Evolutionary conservation across 1,140 invertebrate genomes (phyloP).

Genomic region (Aleiodes sp.): DNA sequence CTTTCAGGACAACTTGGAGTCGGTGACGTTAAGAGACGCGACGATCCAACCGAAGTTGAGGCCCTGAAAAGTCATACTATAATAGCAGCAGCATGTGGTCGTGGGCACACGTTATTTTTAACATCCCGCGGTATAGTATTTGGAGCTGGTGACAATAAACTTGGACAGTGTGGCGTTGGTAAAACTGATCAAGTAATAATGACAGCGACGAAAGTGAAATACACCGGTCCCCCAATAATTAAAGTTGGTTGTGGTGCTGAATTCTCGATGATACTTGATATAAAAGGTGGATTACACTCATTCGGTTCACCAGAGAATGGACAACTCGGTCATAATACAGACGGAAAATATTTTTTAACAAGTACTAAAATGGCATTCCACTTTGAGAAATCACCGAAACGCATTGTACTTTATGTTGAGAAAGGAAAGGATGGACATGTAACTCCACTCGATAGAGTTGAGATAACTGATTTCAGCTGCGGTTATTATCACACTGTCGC

Average conservation of each 20-base stretch:
- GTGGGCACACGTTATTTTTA: constrained; percentile 88
- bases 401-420: constrained; percentile 87
- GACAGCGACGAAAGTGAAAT: constrained; percentile 79
- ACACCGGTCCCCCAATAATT: constrained; percentile 79
- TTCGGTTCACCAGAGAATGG: constrained; percentile 94
- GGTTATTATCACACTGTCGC: constrained; percentile 92
- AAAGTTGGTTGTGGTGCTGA: constrained; percentile 91
- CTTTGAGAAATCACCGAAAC: constrained; percentile 85
- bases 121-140: constrained; percentile 87
- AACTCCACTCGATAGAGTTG: constrained; percentile 83
- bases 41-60: constrained; percentile 81
- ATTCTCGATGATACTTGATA: constrained; percentile 90
- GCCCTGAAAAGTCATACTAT: constrained; percentile 80
- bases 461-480: constrained; percentile 89
- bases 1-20: constrained; percentile 90
- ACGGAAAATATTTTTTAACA: constrained; percentile 92
- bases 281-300: constrained; percentile 87
- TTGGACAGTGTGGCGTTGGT: constrained; percentile 89
- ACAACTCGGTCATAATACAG: constrained; percentile 90
- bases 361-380: constrained; percentile 87
- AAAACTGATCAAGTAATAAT: constrained; percentile 75
- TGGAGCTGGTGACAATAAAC: constrained; percentile 89
- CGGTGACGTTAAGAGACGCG: constrained; percentile 77
- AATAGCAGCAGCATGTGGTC: constrained; percentile 86
- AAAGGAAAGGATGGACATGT: constrained; percentile 88